Conservation (phyloP, 2,113 vertebrate species). For the Puma concolor region DNA sequence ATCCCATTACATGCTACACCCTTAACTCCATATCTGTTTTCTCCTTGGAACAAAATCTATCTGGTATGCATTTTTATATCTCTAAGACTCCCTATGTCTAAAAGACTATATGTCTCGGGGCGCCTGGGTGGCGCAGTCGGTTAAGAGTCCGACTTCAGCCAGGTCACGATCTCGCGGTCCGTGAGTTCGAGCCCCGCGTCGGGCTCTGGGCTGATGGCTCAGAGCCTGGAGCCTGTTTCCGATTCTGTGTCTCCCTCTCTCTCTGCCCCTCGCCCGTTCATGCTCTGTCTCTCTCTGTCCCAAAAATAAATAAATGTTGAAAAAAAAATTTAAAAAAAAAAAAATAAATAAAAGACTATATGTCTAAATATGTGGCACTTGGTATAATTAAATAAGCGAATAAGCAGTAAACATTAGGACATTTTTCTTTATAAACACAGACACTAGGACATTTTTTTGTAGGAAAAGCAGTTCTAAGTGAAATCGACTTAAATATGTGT, state of each 20-base stretch:
- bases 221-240: no score
- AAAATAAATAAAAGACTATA: neutral
- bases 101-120: neutral
- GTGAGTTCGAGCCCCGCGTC: no score
- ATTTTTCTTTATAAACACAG: neutral
- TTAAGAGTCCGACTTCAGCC: no score
- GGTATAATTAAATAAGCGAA: neutral
- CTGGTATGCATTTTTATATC: neutral
- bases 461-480: slow-evolving; percentile 21
- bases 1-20: neutral
- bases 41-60: neutral
- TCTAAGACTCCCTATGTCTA: neutral
- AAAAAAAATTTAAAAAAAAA: no score
- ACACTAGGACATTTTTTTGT: neutral
- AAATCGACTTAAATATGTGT: slow-evolving; percentile 4
- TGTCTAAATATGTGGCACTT: neutral
- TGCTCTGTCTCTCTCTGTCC: no score
- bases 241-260: no score
- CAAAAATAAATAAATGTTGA: no score
- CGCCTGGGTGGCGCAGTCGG: no score
- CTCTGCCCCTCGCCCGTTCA: no score
- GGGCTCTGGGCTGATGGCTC: no score
- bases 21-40: neutral
- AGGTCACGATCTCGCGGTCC: no score
- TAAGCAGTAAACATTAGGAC: neutral